These are phyloP conservation scores for Rachycentron canadum DNA, from an alignment of 2,797 vertebrate genomes.

Conservation along the genomic window DNA sequence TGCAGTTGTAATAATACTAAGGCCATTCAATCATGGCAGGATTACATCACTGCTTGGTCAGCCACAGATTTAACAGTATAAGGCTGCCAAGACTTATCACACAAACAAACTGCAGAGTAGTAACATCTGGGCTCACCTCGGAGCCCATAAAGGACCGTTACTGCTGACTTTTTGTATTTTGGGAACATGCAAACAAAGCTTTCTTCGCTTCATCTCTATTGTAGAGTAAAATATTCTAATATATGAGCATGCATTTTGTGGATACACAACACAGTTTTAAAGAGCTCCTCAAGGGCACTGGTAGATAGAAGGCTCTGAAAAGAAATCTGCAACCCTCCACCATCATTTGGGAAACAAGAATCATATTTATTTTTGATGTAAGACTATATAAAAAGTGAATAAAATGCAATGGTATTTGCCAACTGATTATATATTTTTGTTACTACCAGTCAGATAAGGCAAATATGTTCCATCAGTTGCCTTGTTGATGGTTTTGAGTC, in stretches of 20 bases:
- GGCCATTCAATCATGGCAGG: conserved; percentile 47
- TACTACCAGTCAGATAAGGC: not conserved
- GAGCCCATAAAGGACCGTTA: conserved; percentile 7
- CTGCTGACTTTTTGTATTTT: conserved; percentile 2
- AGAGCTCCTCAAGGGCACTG: not conserved
- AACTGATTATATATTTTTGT: not conserved
- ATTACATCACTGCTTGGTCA: conserved; percentile 57
- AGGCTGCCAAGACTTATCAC: conserved; percentile 22
- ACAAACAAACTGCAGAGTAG: conserved; percentile 7
- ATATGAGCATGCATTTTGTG: not conserved
- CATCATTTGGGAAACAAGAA: too few relatives aligned
- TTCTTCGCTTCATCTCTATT: not conserved
- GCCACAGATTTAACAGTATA: conserved; percentile 44
- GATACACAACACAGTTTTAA: not conserved
- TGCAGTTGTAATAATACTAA: conserved; percentile 48
- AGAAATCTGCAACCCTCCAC: not conserved
- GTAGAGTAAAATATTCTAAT: not conserved
- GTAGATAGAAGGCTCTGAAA: not conserved
- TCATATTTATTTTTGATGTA: not conserved
- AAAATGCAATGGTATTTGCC: not conserved
- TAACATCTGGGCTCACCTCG: conserved; percentile 48
- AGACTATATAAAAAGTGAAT: not conserved
- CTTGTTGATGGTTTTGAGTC: not conserved
- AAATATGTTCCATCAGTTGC: not conserved
- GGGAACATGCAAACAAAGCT: not conserved